Conservation (phyloP, 2,797 vertebrate genomes). For the Pangasius krempfi region DNA sequence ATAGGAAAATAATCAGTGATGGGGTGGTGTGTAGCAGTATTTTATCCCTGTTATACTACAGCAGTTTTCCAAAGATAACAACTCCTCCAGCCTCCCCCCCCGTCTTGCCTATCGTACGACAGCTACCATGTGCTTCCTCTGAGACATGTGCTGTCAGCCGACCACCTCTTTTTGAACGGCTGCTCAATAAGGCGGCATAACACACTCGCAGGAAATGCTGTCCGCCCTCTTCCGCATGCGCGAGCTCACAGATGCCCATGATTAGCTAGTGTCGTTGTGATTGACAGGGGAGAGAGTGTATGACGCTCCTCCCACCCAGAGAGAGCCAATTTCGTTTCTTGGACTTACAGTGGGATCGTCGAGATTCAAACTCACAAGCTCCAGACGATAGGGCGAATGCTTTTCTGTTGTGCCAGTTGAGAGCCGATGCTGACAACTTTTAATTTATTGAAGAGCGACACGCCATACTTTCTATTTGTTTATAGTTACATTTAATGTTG, state of each 20-base stretch:
- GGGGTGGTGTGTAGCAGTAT: neutral
- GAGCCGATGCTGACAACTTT: neutral
- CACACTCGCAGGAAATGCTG: neutral
- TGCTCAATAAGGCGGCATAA: neutral
- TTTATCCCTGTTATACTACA: neutral
- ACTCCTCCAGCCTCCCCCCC: no score
- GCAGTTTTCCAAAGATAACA: no score
- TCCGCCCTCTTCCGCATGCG: neutral
- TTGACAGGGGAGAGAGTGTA: neutral
- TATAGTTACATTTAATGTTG: neutral
- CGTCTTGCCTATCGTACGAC: no score
- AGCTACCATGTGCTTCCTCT: no score
- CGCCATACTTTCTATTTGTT: neutral
- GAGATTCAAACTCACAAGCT: neutral
- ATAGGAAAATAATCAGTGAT: neutral
- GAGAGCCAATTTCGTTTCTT: neutral
- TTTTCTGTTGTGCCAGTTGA: neutral
- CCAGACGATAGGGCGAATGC: neutral
- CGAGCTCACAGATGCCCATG: neutral
- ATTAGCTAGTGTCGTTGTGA: neutral
- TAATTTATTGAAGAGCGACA: neutral
- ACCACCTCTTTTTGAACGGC: neutral
- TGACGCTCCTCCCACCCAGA: neutral
- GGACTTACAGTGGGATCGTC: neutral
- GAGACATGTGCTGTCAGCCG: no score